Percentiles rank a stretch among this genome's conserved stretches.
Conservation (phyloP, 2,113 vertebrate species). For the Colossoma macropomum region DNA sequence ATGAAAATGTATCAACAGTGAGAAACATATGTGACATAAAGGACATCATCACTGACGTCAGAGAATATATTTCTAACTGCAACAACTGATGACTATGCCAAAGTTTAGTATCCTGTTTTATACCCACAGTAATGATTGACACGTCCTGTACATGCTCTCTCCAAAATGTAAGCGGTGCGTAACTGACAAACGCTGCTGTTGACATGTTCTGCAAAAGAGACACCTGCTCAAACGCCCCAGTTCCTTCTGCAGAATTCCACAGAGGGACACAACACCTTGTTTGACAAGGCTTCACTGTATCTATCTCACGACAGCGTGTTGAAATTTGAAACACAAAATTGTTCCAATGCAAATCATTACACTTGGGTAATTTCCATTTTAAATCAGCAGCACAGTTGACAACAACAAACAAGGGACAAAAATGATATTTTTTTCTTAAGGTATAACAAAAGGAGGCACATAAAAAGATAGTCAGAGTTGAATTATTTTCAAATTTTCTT, state of each 20-base stretch:
- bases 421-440: background rate
- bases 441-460: background rate
- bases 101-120: background rate
- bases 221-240: constrained; percentile 15
- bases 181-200: constrained; percentile 23
- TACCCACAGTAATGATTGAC: constrained; percentile 4
- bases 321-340: constrained; percentile 71
- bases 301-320: constrained; percentile 64
- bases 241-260: constrained; percentile 1
- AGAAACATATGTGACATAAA: background rate
- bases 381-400: constrained; percentile 55
- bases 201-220: constrained; percentile 15
- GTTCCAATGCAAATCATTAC: constrained; percentile 75
- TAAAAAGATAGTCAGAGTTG: background rate
- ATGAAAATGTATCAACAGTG: background rate
- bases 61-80: background rate
- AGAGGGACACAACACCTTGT: constrained; percentile 52
- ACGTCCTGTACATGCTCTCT: constrained; percentile 6
- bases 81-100: background rate
- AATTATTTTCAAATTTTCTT: background rate
- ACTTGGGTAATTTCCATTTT: constrained; percentile 71
- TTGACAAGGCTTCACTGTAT: constrained; percentile 69
- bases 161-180: constrained; percentile 29
- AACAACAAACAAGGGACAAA: constrained; percentile 13
- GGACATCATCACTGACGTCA: background rate